A percentile compares a stretch with the other conserved stretches of the same genome.
phyloP scores from a whole-genome alignment of 2,888 invertebrate genomes.

The Tachina grossa region DNA sequence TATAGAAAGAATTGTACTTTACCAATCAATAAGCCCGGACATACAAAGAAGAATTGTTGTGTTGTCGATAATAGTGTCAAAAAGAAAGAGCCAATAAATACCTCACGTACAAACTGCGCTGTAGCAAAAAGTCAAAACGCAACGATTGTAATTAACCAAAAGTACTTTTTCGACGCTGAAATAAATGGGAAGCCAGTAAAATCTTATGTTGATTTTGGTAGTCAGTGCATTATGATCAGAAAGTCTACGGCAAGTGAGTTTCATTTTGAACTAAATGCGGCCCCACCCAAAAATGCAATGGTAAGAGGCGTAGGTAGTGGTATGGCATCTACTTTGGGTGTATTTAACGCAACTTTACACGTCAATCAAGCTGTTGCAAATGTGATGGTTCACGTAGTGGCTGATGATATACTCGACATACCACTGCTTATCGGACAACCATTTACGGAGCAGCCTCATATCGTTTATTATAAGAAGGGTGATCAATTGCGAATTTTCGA shows the following conservation, averaged over 20 bases:
- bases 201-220: conserved; percentile 36
- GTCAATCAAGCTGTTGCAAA: neutral
- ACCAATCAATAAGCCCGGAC: conserved; percentile 12
- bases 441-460: conserved; percentile 1
- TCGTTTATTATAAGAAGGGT: neutral
- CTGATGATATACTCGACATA: neutral
- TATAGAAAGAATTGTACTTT: conserved; percentile 26
- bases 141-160: neutral
- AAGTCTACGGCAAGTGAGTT: too few relatives aligned
- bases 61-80: conserved; percentile 1
- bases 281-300: neutral
- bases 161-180: conserved; percentile 28
- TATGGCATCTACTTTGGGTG: neutral
- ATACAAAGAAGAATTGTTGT: neutral
- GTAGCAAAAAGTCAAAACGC: neutral
- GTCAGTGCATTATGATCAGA: too few relatives aligned
- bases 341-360: neutral
- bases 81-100: neutral
- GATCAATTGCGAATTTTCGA: too few relatives aligned
- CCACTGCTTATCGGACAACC: conserved; percentile 4
- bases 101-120: neutral
- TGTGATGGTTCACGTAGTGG: neutral
- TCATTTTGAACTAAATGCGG: too few relatives aligned
- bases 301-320: neutral
- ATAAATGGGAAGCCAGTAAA: conserved; percentile 9